phyloP scores from a whole-genome alignment of 2,797 vertebrate species.

The Spinus pinus region DNA sequence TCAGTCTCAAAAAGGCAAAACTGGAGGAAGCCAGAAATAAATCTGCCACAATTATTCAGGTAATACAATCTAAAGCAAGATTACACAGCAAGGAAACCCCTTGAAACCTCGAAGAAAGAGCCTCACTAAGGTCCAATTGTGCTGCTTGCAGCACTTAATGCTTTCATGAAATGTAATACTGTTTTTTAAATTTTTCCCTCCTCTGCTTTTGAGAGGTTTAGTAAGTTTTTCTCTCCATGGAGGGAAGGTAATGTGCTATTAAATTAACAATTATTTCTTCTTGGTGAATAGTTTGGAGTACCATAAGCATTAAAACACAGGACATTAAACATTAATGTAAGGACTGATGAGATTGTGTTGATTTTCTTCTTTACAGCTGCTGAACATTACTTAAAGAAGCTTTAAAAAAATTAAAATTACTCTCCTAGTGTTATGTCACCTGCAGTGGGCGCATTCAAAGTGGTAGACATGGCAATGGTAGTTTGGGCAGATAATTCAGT shows the following conservation, averaged over 20 bases:
- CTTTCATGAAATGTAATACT: neutral
- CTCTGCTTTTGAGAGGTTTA: neutral
- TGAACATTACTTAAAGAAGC: neutral
- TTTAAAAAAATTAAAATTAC: neutral
- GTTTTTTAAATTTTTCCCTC: rapidly evolving
- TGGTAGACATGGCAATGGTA: neutral
- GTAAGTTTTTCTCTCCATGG: neutral
- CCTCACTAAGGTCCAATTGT: neutral
- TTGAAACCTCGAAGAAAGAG: neutral
- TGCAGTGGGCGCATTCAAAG: neutral
- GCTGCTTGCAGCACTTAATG: neutral
- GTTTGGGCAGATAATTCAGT: neutral
- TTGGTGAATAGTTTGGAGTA: neutral
- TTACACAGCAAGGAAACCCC: neutral
- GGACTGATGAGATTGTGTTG: neutral
- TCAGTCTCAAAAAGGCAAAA: conserved; percentile 67
- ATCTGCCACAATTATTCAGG: conserved; percentile 86
- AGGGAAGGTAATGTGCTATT: neutral
- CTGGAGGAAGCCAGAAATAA: conserved; percentile 65
- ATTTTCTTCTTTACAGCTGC: neutral
- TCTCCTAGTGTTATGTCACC: neutral
- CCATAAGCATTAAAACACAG: neutral
- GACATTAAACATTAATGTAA: neutral
- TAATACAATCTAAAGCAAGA: conserved; percentile 27
- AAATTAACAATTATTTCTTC: neutral